These are phyloP conservation scores for Agriopis leucophaearia DNA, from an alignment of 2,888 invertebrate genomes.

Conservation along the genomic window DNA sequence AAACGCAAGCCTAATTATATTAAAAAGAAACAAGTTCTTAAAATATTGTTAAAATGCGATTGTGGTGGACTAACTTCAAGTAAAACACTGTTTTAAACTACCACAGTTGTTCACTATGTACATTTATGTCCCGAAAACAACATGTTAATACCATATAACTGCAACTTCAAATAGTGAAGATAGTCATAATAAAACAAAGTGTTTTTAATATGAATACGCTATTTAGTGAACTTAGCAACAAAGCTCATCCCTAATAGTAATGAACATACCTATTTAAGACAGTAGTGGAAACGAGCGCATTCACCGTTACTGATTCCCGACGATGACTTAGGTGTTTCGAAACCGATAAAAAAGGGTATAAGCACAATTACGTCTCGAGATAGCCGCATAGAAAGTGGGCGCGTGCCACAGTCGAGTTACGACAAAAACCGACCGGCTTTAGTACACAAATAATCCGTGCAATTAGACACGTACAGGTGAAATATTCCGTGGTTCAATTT, in stretches of 20 bases:
- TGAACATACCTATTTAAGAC: conserved; percentile 41
- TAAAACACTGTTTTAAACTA: too few species aligned
- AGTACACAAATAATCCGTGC: conserved; percentile 81
- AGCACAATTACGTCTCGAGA: conserved; percentile 76
- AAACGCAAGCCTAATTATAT: too few species aligned
- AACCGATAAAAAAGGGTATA: conserved; percentile 73
- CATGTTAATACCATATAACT: too few species aligned
- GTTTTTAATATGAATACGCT: background rate
- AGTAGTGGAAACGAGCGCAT: conserved; percentile 55
- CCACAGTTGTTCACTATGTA: too few species aligned
- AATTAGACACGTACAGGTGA: conserved; percentile 84
- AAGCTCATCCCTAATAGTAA: conserved; percentile 16
- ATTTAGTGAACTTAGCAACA: conserved; percentile 8
- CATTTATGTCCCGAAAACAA: too few species aligned
- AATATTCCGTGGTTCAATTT: conserved; percentile 81
- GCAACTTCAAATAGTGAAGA: too few species aligned
- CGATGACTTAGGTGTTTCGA: conserved; percentile 75
- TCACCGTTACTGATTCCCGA: conserved; percentile 72
- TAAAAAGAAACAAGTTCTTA: too few species aligned
- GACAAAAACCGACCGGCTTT: conserved; percentile 76
- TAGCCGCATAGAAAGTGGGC: conserved; percentile 80
- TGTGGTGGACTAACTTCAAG: too few species aligned
- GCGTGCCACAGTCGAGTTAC: conserved; percentile 69
- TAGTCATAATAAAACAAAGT: too few species aligned
- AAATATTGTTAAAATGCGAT: too few species aligned